These are phyloP conservation scores for Amphiprion percula DNA, from an alignment of 2,113 vertebrate genomes.

Conservation along the genomic window DNA sequence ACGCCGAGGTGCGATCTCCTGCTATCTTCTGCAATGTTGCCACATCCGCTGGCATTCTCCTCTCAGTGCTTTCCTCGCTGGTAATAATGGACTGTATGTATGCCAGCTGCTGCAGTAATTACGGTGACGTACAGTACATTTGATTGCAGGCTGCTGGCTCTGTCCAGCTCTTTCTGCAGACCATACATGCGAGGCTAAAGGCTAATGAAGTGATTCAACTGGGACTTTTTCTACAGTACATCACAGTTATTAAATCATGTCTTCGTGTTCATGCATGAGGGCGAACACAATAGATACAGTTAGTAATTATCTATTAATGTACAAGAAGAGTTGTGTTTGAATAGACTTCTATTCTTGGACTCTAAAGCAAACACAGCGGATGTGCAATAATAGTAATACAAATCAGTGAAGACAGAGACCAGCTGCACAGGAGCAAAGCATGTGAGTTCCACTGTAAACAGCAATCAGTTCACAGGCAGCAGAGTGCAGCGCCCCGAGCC, in stretches of 20 bases:
- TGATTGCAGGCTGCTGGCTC: constrained; percentile 29
- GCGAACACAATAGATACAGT: constrained; percentile 2
- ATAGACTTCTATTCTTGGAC: constrained; percentile 16
- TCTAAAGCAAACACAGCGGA: constrained; percentile 18
- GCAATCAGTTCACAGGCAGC: constrained; percentile 30
- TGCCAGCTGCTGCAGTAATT: constrained; percentile 47
- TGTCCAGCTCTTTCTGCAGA: constrained; percentile 20
- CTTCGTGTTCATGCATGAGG: neutral
- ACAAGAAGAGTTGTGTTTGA: neutral
- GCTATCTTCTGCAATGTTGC: neutral
- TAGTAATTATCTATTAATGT: neutral
- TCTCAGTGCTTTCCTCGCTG: constrained; percentile 11
- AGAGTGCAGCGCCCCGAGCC: constrained; percentile 33
- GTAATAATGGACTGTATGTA: constrained; percentile 26
- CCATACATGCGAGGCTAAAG: constrained; percentile 7
- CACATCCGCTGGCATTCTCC: neutral
- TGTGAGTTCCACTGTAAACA: constrained; percentile 41
- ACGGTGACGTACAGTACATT: constrained; percentile 43
- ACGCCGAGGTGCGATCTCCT: constrained; percentile 25
- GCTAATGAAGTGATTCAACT: constrained; percentile 51
- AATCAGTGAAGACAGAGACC: constrained; percentile 52
- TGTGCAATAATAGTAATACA: constrained; percentile 11
- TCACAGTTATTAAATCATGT: constrained; percentile 20
- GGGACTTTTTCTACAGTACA: constrained; percentile 10
- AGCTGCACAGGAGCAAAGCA: constrained; percentile 20